phyloP scores from a whole-genome alignment of 2,888 invertebrate species.

The Trachelus stipa region DNA sequence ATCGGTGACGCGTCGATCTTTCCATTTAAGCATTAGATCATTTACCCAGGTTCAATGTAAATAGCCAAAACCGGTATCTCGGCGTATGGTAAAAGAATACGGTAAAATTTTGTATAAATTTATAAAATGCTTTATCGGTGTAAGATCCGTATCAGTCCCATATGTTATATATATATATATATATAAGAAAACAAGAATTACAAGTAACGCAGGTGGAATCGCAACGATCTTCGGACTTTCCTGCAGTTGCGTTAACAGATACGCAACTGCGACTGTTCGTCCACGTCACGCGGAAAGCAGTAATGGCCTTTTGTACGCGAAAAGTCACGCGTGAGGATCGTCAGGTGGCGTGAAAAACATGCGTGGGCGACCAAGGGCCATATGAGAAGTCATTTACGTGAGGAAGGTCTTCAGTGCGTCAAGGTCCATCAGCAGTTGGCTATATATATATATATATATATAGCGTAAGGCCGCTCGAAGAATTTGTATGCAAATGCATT shows the following conservation, averaged over 20 bases:
- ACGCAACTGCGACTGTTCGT: not conserved
- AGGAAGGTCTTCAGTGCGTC: constrained; percentile 45
- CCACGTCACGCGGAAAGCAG: not conserved
- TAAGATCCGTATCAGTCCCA: not conserved
- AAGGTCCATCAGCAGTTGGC: constrained; percentile 35
- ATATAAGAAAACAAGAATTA: not conserved
- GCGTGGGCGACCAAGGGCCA: constrained; percentile 9
- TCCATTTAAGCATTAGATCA: not conserved
- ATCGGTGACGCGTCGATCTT: not conserved
- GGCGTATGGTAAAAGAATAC: not conserved
- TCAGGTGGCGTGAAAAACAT: not conserved
- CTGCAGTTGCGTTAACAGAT: too few species aligned
- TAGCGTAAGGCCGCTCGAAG: constrained; percentile 1
- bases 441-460: not conserved
- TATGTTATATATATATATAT: not conserved
- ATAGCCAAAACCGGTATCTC: not conserved
- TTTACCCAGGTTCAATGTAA: not conserved
- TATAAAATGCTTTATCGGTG: not conserved
- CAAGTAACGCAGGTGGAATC: too few species aligned
- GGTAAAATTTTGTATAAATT: not conserved
- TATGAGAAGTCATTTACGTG: constrained; percentile 35
- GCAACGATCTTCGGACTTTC: too few species aligned
- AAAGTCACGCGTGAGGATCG: not conserved
- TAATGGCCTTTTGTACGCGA: not conserved
- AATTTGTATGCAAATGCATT: constrained; percentile 59